Conservation (phyloP, 2,888 invertebrate genomes). For the Mesoligia furuncula region DNA sequence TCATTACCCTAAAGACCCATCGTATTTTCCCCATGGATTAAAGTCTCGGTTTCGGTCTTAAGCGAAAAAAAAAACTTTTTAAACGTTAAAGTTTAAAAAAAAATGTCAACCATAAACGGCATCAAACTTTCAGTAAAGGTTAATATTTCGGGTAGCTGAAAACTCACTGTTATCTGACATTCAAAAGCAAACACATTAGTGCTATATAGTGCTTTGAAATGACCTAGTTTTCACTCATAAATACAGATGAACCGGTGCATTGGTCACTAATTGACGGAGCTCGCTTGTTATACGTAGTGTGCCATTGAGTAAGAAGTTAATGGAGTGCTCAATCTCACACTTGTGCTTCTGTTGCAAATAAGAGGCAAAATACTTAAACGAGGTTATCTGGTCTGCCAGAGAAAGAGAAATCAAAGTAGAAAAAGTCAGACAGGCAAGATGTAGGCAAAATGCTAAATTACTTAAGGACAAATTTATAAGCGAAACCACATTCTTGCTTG, state of each 20-base stretch:
- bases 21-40: not conserved
- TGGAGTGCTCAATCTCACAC: conserved; percentile 3
- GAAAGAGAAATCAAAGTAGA: too few species aligned
- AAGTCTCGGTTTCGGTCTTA: too few species aligned
- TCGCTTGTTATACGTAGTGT: conserved; percentile 37
- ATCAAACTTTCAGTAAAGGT: not conserved
- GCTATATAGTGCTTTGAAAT: conserved; percentile 23
- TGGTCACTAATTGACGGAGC: conserved; percentile 52
- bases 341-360: not conserved
- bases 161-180: not conserved
- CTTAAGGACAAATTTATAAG: not conserved
- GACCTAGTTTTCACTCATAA: conserved; percentile 57
- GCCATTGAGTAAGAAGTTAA: not conserved
- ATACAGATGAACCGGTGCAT: conserved; percentile 59
- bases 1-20: not conserved
- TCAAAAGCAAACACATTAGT: conserved; percentile 39
- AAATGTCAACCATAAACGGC: too few species aligned
- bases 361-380: too few species aligned
- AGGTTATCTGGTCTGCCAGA: too few species aligned
- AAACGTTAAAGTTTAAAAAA: not conserved
- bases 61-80: not conserved
- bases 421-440: not conserved
- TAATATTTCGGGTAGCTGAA: conserved; percentile 7
- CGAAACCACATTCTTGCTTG: not conserved
- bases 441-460: not conserved